A percentile compares a stretch with the other conserved stretches of the same genome.
Conservation (phyloP, 2,113 vertebrate genomes). For the Garra rufa region DNA sequence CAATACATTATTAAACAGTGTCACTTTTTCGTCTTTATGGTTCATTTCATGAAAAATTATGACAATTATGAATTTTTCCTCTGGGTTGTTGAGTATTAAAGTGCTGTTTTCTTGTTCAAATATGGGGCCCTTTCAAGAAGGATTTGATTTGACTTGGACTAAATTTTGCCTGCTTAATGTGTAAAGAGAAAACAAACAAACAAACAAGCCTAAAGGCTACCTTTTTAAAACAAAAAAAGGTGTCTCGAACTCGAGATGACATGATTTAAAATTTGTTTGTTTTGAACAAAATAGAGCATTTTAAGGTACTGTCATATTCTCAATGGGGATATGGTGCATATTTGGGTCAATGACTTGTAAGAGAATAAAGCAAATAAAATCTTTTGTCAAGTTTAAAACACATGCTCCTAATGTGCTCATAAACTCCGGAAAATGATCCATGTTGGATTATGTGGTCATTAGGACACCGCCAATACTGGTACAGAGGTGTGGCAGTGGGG, state of each 20-base stretch:
- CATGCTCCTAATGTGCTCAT: no score
- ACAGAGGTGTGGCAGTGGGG: no score
- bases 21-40: conserved; percentile 90
- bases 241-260: neutral
- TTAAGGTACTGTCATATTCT: no score
- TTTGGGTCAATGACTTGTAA: neutral
- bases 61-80: conserved; percentile 91
- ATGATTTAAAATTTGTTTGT: neutral
- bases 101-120: conserved; percentile 66
- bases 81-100: conserved; percentile 77
- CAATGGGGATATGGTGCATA: neutral
- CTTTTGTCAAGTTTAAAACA: no score
- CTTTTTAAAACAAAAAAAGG: neutral
- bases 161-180: neutral
- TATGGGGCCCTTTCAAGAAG: conserved; percentile 55
- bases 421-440: no score
- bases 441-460: no score
- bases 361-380: neutral
- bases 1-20: conserved; percentile 94
- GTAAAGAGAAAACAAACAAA: neutral
- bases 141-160: neutral
- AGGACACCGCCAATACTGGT: no score
- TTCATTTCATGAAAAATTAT: conserved; percentile 92
- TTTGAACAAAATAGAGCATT: neutral
- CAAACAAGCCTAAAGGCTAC: neutral